Evolutionary conservation across 2,113 vertebrate species (phyloP).

Genomic region (Corythaixoides concolor): DNA sequence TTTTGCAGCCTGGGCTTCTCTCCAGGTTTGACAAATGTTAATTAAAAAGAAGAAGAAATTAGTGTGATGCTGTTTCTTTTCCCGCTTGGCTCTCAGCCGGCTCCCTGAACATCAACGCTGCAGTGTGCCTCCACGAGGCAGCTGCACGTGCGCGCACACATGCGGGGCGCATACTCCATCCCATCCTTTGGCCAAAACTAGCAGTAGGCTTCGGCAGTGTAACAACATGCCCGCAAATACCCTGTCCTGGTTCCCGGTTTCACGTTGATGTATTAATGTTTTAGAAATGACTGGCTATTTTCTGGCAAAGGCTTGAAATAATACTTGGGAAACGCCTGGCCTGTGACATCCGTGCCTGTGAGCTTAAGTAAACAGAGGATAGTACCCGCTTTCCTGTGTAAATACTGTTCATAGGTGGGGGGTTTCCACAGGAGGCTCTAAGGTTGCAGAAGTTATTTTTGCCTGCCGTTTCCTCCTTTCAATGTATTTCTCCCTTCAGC

Average conservation of each 20-base stretch:
- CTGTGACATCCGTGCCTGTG: not conserved
- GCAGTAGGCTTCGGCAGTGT: not conserved
- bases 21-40: constrained; percentile 48
- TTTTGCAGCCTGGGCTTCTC: constrained; percentile 17
- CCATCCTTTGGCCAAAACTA: not conserved
- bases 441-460: not conserved
- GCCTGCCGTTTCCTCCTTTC: not conserved
- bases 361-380: not conserved
- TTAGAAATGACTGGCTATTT: not conserved
- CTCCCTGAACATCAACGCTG: not conserved
- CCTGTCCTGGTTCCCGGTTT: not conserved
- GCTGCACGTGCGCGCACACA: not conserved
- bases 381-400: not conserved
- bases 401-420: not conserved
- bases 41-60: not conserved
- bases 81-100: not conserved
- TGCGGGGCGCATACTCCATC: fast-evolving
- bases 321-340: not conserved
- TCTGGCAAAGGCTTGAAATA: not conserved
- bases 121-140: not conserved
- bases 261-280: fast-evolving
- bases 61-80: not conserved
- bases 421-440: not conserved
- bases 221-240: not conserved
- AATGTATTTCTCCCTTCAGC: not conserved